Evolutionary conservation across 2,113 vertebrate species (phyloP), one percentile per base, ranked within the genome.

Genomic region (Platichthys flesus): DNA sequence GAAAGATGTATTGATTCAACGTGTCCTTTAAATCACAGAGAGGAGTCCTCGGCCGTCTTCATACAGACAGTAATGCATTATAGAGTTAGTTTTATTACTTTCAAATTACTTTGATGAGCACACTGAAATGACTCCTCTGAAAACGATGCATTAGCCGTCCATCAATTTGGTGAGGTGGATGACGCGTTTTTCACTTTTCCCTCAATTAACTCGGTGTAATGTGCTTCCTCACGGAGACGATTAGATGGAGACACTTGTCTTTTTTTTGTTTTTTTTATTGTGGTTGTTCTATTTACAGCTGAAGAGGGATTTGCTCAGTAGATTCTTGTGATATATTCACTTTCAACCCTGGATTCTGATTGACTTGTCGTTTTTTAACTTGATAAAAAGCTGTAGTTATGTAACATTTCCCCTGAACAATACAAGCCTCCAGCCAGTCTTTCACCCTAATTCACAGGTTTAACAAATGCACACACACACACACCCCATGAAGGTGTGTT

Each of bases 21-120:
- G 55, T 23, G 54, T 74, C 73, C 77, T 66, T 73, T 87, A 79
- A 88, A 88, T 90, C 86, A 85, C 26, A 28, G 52, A 42, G 54
- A 73, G 58, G 66, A 76, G 72, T 74, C 57, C 3, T 3, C 72
- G 69, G 54, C 75, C 45, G 58, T 80, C 84, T 65, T 54, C 49
- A 3, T 35, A 63, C 69, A 75, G 85, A 83, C 72, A 81, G 68
- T 86, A 79, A 81, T 83, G 71, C 57, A 75, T 75, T 82, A 74
- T 78, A 59, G 60, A 75, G 51, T 70, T 79, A 76, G 68, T 86
- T 90, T 85, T 85, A 89, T 87, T 79, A 83, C 83, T 84, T 82
- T 70, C 0, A 2, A 89, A 90, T 91, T 80, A 86, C 82, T 84
- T 84, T 85, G 85, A 89, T 85, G 84, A 88, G 83, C 86, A 61